A percentile compares a stretch with the other conserved stretches of the same genome.
Conservation (phyloP, 2,888 invertebrate species). For the Macrosoma leucophasiata region DNA sequence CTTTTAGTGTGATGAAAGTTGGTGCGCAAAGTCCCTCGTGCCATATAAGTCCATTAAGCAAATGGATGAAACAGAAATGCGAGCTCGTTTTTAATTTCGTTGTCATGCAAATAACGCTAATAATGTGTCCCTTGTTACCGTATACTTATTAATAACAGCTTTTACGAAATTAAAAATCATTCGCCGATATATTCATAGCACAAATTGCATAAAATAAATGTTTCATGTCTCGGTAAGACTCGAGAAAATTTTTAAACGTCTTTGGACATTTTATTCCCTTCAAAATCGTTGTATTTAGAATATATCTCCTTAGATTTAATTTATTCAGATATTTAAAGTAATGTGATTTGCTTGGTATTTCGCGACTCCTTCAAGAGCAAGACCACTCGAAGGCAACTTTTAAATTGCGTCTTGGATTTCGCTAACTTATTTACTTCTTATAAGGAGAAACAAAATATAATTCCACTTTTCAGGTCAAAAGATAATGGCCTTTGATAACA, state of each 20-base stretch:
- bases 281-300: too few species aligned
- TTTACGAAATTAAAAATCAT: constrained; percentile 31
- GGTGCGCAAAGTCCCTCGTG: constrained; percentile 60
- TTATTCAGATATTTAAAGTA: constrained; percentile 2
- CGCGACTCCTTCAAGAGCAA: constrained; percentile 32
- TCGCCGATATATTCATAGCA: constrained; percentile 5
- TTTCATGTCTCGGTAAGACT: constrained; percentile 1
- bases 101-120: constrained; percentile 61
- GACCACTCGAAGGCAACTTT: constrained; percentile 59
- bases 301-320: neutral
- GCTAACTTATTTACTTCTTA: constrained; percentile 69
- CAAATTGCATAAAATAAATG: constrained; percentile 4
- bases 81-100: constrained; percentile 68
- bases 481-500: constrained; percentile 73
- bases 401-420: constrained; percentile 63
- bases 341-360: constrained; percentile 11
- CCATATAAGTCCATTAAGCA: constrained; percentile 70
- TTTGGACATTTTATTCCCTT: too few species aligned
- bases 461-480: constrained; percentile 71
- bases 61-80: constrained; percentile 67
- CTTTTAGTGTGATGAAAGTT: constrained; percentile 73
- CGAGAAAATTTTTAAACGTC: too few species aligned
- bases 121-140: constrained; percentile 49
- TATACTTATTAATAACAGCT: constrained; percentile 47
- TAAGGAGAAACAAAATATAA: constrained; percentile 71